Evolutionary conservation across 1,140 invertebrate genomes (phyloP), one percentile per base, ranked within the genome.

Genomic region (Pissodes strobi): DNA sequence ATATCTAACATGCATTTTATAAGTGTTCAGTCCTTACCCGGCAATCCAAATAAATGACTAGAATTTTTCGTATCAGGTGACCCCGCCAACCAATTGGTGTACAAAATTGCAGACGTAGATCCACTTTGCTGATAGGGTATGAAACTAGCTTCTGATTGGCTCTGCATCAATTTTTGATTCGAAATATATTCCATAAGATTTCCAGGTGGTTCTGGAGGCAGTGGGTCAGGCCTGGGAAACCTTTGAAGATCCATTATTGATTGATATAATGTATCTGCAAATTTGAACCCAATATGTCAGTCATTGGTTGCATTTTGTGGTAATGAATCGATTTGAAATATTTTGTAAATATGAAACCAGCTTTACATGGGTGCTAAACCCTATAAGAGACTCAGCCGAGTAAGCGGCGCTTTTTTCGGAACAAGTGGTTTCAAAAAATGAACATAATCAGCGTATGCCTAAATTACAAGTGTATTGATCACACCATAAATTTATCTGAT

Each of bases 11-110:
- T 27, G 9, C 25, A 5, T 27, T 27, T 3, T 27, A 27, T 27
- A 27, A 27, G 25, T 27, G 9, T 27, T 5, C 3, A 27, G n/a
- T n/a, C n/a, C 52, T 64, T 56, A 76, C 74, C 73, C 67, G 73
- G 68, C 38, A 76, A 64, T 25, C 72, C 70, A 65, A 76, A 76
- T n/a, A 76, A 57, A 55, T 76, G 74, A 67, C 68, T 71, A 61
- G 71, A 49, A 38, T 49, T 59, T 45, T 73, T 75, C 21, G 69
- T 66, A 18, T 73, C 71, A 6, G 68, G 30, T 0, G 51, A n/a
- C 6, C 57, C 64, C 5, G 10, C 51, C 25, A 76, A 61, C 74
- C 74, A 76, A 56, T 66, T 70, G 3, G 62, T 49, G 49, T 75
- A 76, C 2, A 76, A 51, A 41, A 73, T 57, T 4, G 74, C 60